Percentiles rank a stretch among this genome's conserved stretches.
Conservation (phyloP, 2,888 invertebrate species). For the Sarcophaga carnaria region DNA sequence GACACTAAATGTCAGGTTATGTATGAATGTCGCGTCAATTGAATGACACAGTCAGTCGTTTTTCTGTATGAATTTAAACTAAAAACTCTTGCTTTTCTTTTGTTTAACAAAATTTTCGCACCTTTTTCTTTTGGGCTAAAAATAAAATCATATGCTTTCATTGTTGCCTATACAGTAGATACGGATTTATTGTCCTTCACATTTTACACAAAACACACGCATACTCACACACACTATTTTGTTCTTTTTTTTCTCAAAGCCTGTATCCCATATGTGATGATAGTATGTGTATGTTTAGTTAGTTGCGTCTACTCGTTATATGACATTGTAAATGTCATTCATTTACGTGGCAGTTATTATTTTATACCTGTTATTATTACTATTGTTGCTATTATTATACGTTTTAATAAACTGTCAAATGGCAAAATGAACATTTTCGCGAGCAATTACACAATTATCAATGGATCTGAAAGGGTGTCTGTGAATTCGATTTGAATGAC, state of each 20-base stretch:
- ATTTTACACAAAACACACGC: too few relatives aligned
- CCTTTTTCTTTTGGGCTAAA: slow-evolving; percentile 58
- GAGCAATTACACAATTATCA: slow-evolving; percentile 66
- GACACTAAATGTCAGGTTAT: slow-evolving; percentile 60
- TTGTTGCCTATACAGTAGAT: slow-evolving; percentile 29
- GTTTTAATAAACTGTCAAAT: slow-evolving; percentile 44
- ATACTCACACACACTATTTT: too few relatives aligned
- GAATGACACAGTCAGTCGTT: slow-evolving; percentile 37
- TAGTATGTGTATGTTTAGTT: not conserved
- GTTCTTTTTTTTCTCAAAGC: too few relatives aligned
- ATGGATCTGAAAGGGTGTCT: slow-evolving; percentile 38
- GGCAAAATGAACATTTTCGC: slow-evolving; percentile 43
- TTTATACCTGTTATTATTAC: slow-evolving; percentile 56
- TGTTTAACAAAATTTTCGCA: slow-evolving; percentile 56
- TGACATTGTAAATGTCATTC: slow-evolving; percentile 32
- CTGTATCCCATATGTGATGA: not conserved
- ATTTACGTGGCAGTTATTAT: slow-evolving; percentile 42
- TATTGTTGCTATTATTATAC: not conserved
- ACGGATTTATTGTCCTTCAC: slow-evolving; percentile 24
- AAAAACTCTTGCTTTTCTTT: slow-evolving; percentile 25
- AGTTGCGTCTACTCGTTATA: slow-evolving; percentile 20
- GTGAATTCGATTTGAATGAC: slow-evolving; percentile 7
- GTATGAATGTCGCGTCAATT: slow-evolving; percentile 56
- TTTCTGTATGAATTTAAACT: not conserved
- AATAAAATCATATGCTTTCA: slow-evolving; percentile 15